Evolutionary conservation across 1,140 invertebrate species (phyloP).

Genomic region (Drosophila gunungcola): DNA sequence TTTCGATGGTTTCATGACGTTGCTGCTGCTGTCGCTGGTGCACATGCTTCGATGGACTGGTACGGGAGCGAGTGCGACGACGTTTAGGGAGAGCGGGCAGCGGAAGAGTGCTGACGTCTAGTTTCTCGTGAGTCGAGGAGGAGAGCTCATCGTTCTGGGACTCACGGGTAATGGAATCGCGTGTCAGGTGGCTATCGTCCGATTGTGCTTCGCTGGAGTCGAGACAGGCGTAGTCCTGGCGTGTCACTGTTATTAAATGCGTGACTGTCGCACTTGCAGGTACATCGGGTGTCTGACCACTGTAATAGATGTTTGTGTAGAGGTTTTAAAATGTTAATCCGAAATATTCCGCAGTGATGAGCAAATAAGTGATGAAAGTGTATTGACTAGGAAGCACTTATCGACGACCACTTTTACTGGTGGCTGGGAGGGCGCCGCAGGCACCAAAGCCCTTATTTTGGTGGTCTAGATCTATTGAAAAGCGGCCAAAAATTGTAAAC

Average conservation of each 20-base stretch:
- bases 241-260: conserved; percentile 13
- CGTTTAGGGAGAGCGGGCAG: conserved; percentile 79
- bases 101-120: conserved; percentile 78
- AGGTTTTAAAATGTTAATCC: neutral
- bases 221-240: conserved; percentile 71
- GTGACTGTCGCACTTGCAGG: neutral
- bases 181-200: conserved; percentile 82
- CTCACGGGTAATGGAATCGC: conserved; percentile 76
- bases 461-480: neutral
- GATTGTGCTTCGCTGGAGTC: conserved; percentile 81
- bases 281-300: conserved; percentile 14
- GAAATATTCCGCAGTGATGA: neutral
- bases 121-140: conserved; percentile 77
- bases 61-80: conserved; percentile 65
- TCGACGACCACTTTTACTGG: conserved; percentile 6
- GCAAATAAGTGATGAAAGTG: neutral
- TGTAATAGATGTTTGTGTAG: conserved; percentile 8
- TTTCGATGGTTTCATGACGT: conserved; percentile 33
- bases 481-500: conserved; percentile 6
- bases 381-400: conserved; percentile 4
- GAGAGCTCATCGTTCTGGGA: conserved; percentile 81
- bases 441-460: neutral
- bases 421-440: conserved; percentile 1
- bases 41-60: conserved; percentile 71
- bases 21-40: conserved; percentile 32